Conservation (phyloP, 2,888 invertebrate genomes). For the Cyrtodaria siliqua region DNA sequence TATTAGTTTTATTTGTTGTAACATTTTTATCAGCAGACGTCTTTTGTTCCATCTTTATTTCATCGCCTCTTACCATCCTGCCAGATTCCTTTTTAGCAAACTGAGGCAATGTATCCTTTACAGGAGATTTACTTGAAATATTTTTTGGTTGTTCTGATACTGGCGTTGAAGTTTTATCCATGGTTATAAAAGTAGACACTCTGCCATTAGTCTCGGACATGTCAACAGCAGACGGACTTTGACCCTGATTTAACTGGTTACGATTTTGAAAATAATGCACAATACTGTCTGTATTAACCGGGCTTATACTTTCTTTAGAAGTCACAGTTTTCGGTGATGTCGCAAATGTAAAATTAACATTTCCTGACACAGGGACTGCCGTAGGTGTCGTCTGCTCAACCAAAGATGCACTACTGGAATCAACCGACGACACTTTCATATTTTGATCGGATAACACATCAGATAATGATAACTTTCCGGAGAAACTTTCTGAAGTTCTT, state of each 20-base stretch:
- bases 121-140: background rate
- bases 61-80: slow-evolving; percentile 47
- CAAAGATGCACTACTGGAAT: slow-evolving; percentile 16
- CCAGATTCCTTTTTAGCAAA: slow-evolving; percentile 29
- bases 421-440: slow-evolving; percentile 58
- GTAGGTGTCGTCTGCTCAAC: slow-evolving; percentile 5
- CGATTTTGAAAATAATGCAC: slow-evolving; percentile 60
- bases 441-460: slow-evolving; percentile 16
- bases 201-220: slow-evolving; percentile 5
- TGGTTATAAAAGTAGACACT: slow-evolving; percentile 30
- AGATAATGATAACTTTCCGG: background rate
- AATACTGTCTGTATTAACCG: slow-evolving; percentile 50
- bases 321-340: slow-evolving; percentile 20
- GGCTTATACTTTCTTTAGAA: background rate
- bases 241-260: slow-evolving; percentile 29
- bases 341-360: too few species aligned
- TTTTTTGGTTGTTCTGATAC: slow-evolving; percentile 40
- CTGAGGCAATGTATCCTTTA: slow-evolving; percentile 13
- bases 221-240: slow-evolving; percentile 1
- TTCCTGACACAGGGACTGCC: slow-evolving; percentile 14
- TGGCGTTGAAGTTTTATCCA: slow-evolving; percentile 53
- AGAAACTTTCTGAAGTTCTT: background rate
- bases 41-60: background rate
- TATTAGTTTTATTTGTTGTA: slow-evolving; percentile 1
- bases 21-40: too few species aligned